A percentile compares a stretch with the other conserved stretches of the same genome.
phyloP scores from a whole-genome alignment of 2,888 invertebrate genomes.

The Diachrysia chrysitis region DNA sequence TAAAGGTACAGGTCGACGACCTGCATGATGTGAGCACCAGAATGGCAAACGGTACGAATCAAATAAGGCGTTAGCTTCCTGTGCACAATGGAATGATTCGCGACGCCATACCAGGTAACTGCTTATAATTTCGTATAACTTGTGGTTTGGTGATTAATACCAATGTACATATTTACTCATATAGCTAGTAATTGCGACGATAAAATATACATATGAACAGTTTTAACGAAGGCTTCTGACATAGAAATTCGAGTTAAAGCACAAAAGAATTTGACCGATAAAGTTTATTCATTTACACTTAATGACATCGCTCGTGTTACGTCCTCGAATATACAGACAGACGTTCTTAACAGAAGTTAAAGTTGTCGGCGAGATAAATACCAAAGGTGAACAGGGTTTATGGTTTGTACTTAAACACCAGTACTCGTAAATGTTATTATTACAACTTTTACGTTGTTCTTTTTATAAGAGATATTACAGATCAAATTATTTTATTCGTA shows the following conservation, averaged over 20 bases:
- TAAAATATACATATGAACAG: too few relatives aligned
- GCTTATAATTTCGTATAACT: slow-evolving; percentile 35
- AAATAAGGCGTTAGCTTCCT: slow-evolving; percentile 76
- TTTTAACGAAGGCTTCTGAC: too few relatives aligned
- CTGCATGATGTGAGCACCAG: slow-evolving; percentile 42
- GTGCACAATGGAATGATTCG: slow-evolving; percentile 75
- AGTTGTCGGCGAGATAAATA: slow-evolving; percentile 19
- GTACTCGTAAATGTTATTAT: slow-evolving; percentile 34
- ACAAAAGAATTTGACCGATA: background rate
- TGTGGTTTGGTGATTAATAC: slow-evolving; percentile 36
- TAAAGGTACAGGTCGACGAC: slow-evolving; percentile 52
- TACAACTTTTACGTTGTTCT: background rate
- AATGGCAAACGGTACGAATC: slow-evolving; percentile 62
- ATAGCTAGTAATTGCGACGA: background rate
- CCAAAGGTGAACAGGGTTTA: slow-evolving; percentile 36
- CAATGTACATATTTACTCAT: background rate
- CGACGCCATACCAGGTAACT: slow-evolving; percentile 64
- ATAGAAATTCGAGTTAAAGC: too few relatives aligned
- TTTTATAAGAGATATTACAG: background rate
- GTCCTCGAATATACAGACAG: background rate
- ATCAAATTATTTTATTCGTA: background rate
- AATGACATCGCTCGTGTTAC: background rate
- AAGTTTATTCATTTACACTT: background rate
- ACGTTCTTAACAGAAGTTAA: slow-evolving; percentile 15
- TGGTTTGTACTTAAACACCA: slow-evolving; percentile 24